Conservation (phyloP, 2,888 invertebrate species). For the Ernsta delagoae region DNA sequence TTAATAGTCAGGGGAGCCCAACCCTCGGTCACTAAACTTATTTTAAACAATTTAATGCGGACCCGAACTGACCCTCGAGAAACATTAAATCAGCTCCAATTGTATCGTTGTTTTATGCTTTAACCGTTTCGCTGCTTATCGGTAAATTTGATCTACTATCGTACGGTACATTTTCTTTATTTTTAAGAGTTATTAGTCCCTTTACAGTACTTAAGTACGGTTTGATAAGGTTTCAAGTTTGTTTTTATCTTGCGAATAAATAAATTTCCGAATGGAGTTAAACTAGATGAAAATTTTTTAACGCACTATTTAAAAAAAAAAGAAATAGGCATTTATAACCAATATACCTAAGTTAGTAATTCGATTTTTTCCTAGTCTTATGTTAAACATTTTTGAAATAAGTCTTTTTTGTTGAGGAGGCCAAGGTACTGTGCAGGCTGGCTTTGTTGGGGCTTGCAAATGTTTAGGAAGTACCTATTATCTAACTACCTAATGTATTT, state of each 20-base stretch:
- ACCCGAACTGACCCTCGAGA: constrained; percentile 66
- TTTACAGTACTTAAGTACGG: constrained; percentile 57
- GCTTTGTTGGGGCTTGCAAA: too few relatives aligned
- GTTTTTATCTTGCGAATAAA: constrained; percentile 5
- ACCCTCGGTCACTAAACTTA: constrained; percentile 70
- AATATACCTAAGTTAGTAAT: too few relatives aligned
- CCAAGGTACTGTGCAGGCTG: too few relatives aligned
- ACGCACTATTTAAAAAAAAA: too few relatives aligned
- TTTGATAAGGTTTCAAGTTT: constrained; percentile 51
- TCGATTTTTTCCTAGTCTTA: too few relatives aligned
- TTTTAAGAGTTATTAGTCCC: constrained; percentile 78
- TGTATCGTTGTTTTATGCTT: constrained; percentile 55
- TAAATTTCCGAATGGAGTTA: background rate
- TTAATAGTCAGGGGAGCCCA: constrained; percentile 53
- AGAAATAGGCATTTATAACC: too few relatives aligned
- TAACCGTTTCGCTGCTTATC: constrained; percentile 67
- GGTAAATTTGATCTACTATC: constrained; percentile 65
- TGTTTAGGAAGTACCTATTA: too few relatives aligned
- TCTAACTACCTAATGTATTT: too few relatives aligned
- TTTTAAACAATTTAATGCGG: constrained; percentile 73
- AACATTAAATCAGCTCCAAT: constrained; percentile 70
- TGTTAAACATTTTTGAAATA: too few relatives aligned
- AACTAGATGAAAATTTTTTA: too few relatives aligned
- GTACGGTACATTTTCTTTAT: constrained; percentile 66
- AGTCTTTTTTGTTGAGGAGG: too few relatives aligned